phyloP scores from a whole-genome alignment of 2,113 vertebrate genomes.

The Caranx melampygus region DNA sequence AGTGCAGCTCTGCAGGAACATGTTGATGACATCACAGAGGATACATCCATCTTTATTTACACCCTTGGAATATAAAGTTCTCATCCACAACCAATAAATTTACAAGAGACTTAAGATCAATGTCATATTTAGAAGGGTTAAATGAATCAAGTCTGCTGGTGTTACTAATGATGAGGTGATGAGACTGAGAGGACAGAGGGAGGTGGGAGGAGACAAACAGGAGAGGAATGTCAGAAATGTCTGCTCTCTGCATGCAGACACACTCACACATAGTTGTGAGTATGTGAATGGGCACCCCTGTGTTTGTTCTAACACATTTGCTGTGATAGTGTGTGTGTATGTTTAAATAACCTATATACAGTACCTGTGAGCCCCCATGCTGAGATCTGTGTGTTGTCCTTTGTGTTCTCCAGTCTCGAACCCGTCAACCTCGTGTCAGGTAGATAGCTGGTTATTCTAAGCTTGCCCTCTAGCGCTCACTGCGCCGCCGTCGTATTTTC shows the following conservation, averaged over 20 bases:
- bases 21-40: too few relatives aligned
- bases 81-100: too few relatives aligned
- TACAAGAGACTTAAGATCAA: too few relatives aligned
- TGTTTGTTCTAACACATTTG: constrained; percentile 4
- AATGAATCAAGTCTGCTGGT: too few relatives aligned
- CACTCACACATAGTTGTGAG: constrained; percentile 18
- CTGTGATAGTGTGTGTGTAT: neutral
- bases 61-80: too few relatives aligned
- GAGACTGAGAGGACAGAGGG: neutral
- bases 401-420: constrained; percentile 41
- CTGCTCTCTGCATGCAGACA: constrained; percentile 23
- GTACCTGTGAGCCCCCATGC: neutral
- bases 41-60: too few relatives aligned
- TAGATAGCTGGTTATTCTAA: constrained; percentile 63
- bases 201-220: constrained; percentile 10
- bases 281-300: neutral
- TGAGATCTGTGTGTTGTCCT: neutral
- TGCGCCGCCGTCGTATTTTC: constrained; percentile 51
- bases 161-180: neutral
- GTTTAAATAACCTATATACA: neutral
- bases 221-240: constrained; percentile 63
- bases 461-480: constrained; percentile 62
- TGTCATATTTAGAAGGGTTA: too few relatives aligned
- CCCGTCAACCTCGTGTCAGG: constrained; percentile 64
- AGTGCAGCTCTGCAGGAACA: too few relatives aligned